Evolutionary conservation across 2,113 vertebrate genomes (phyloP), one percentile per base, ranked within the genome.

Genomic region (Piaya cayana): DNA sequence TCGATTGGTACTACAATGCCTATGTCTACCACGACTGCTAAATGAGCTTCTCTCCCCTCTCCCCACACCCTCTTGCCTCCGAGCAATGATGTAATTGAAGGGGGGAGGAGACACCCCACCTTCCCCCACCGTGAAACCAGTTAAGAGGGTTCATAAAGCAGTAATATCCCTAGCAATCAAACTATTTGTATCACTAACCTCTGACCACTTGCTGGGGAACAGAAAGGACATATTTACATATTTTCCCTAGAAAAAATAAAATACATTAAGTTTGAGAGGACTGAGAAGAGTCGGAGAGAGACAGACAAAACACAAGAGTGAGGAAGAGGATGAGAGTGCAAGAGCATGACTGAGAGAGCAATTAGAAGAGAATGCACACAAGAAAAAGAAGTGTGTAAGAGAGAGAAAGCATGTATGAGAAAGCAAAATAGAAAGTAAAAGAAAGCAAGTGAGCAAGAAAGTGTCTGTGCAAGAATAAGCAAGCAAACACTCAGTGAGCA

Each of bases 41-140:
- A 97, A 96, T 91, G 84, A 96, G 87, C 58, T 90, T 93, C 89
- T 92, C 52, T 88, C n/a, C 90, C 87, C 89, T 94, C 85, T 96
- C 58, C 53, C 55, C 90, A 39, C 45, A 65, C 67, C 70, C 42
- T 85, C 50, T 84, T 87, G 82, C 83, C 85, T 89, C 47, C 62
- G 79, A 96, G 91, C 87, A 95, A 37, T 21, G 27, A 80, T 72
- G 59, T 91, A 88, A 95, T 83, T 92, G 76, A 93, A 93, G 15
- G 36, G 13, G 23, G 27, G 42, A 19, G 8, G 8, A 12, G 39
- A 39, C 39, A 39, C 39, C 12, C 39, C 9, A 9, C 9, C 39
- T n/a, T n/a, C n/a, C n/a, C n/a, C n/a, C n/a, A n/a, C n/a, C 39
- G 26, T 79, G 90, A 96, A 90, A 92, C 52, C 52, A 81, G 63